Evolutionary conservation across 2,113 vertebrate genomes (phyloP).

Genomic region (Calidris pugnax): DNA sequence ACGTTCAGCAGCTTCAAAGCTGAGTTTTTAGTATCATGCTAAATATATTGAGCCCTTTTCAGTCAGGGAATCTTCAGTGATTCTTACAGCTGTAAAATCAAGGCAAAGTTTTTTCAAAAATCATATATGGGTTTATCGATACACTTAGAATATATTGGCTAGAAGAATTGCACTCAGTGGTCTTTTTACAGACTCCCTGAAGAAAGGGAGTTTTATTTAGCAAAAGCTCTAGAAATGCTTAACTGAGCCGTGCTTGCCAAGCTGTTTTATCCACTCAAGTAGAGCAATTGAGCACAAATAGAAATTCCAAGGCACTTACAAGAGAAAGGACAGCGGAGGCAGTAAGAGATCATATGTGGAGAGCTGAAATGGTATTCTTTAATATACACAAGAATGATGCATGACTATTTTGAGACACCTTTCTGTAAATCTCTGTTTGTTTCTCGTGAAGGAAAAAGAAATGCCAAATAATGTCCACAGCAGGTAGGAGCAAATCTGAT

Average conservation of each 20-base stretch:
- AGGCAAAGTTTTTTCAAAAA: neutral
- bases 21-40: neutral
- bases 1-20: fast-evolving
- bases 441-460: neutral
- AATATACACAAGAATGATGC: neutral
- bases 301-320: neutral
- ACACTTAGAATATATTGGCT: neutral
- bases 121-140: neutral
- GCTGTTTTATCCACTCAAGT: neutral
- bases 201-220: neutral
- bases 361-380: neutral
- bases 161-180: neutral
- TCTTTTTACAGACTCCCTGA: neutral
- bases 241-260: neutral
- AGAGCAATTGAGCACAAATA: neutral
- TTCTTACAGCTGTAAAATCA: neutral
- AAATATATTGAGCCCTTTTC: neutral
- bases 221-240: slow-evolving; percentile 8
- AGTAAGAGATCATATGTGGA: neutral
- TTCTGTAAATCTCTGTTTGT: slow-evolving; percentile 6
- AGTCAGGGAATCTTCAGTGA: neutral
- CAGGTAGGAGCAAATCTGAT: slow-evolving; percentile 31
- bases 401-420: neutral
- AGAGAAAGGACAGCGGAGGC: neutral
- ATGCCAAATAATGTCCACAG: slow-evolving; percentile 24